Percentiles rank a stretch among this genome's conserved stretches.
These are phyloP conservation scores for Branchellion lobata DNA, from an alignment of 2,888 invertebrate species.

Conservation along the genomic window DNA sequence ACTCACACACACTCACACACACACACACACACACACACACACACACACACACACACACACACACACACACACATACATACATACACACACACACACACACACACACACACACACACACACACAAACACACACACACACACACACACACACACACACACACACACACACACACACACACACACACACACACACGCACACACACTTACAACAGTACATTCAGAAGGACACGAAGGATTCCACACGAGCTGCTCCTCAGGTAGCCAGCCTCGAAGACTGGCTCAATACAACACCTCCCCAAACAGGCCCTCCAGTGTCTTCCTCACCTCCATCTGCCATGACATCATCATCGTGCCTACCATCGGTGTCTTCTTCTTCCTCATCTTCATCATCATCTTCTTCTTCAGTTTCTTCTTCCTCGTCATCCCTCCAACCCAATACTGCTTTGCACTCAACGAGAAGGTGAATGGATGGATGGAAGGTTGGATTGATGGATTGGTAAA, in stretches of 20 bases:
- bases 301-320: background rate
- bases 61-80: conserved; percentile 22
- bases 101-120: conserved; percentile 23
- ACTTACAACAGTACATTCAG: background rate
- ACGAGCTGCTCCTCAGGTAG: background rate
- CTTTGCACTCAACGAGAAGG: too few species aligned
- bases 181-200: conserved; percentile 16
- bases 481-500: too few species aligned
- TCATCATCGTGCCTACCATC: too few species aligned
- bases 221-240: background rate
- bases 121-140: conserved; percentile 18
- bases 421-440: background rate
- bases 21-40: background rate
- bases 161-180: conserved; percentile 16
- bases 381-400: too few species aligned
- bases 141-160: conserved; percentile 22
- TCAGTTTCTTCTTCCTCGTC: background rate
- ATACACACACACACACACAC: conserved; percentile 22
- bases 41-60: conserved; percentile 23
- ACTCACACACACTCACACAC: too few species aligned
- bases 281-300: background rate
- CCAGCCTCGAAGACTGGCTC: conserved; percentile 2
- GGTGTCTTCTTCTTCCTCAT: too few species aligned
- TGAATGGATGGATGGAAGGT: too few species aligned
- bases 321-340: background rate